A percentile compares a stretch with the other conserved stretches of the same genome.
These are phyloP conservation scores for Siderastrea radians DNA, from an alignment of 92 coral and sea anemone genomes.

Conservation along the genomic window DNA sequence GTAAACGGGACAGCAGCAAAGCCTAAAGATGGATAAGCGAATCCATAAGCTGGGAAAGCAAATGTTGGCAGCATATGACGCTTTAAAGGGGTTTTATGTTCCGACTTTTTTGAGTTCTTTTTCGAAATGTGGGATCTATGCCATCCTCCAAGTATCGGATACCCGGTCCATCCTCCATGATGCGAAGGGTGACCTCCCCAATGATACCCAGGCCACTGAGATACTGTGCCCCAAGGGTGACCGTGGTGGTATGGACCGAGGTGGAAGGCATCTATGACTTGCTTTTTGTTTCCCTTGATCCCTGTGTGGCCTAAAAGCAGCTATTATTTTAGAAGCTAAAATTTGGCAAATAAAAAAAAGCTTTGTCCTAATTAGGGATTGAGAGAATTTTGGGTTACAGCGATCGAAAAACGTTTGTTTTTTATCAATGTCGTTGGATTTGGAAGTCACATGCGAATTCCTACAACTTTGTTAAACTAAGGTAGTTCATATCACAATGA, in stretches of 20 bases:
- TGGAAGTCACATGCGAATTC: too few relatives aligned
- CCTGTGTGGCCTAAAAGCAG: constrained; percentile 26
- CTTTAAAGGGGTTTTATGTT: neutral
- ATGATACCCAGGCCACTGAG: constrained; percentile 71
- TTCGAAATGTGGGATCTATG: constrained; percentile 73
- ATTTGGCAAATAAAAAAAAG: too few relatives aligned
- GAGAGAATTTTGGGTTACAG: too few relatives aligned
- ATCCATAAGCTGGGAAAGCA: constrained; percentile 28
- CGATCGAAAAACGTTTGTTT: too few relatives aligned
- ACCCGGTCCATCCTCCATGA: constrained; percentile 81
- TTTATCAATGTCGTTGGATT: too few relatives aligned
- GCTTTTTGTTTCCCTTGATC: constrained; percentile 79
- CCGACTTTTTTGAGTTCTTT: constrained; percentile 7
- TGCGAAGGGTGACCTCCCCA: constrained; percentile 70
- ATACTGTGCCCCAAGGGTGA: constrained; percentile 88
- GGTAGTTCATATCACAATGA: too few relatives aligned
- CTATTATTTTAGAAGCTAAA: too few relatives aligned
- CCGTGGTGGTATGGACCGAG: constrained; percentile 93
- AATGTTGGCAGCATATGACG: constrained; percentile 20
- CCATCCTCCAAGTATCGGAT: constrained; percentile 76
- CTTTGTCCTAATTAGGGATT: too few relatives aligned
- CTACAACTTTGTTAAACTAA: too few relatives aligned
- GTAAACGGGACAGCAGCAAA: constrained; percentile 45
- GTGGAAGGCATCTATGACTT: constrained; percentile 93
- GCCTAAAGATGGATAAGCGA: constrained; percentile 35